Conservation (phyloP, 1,140 invertebrate species). For the Diorhabda sublineata region DNA sequence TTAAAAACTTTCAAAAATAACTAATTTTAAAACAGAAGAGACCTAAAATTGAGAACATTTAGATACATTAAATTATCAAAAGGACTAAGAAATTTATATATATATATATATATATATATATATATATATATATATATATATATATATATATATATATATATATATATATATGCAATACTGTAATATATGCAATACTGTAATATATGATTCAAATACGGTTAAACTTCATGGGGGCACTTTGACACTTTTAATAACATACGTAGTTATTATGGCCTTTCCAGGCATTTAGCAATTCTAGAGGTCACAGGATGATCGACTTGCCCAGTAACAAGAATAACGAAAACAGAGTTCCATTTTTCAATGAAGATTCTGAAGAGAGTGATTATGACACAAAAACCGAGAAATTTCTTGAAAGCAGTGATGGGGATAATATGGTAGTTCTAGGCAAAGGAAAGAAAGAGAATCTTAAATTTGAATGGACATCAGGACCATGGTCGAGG, state of each 20-base stretch:
- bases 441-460: slow-evolving; percentile 48
- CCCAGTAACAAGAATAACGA: slow-evolving; percentile 24
- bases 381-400: not conserved
- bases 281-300: slow-evolving; percentile 60
- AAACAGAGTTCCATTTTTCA: slow-evolving; percentile 15
- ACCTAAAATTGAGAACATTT: too few relatives aligned
- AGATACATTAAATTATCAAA: too few relatives aligned
- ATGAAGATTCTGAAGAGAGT: slow-evolving; percentile 19
- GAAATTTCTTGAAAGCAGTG: not conserved
- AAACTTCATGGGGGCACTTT: too few relatives aligned
- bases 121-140: slow-evolving; percentile 3
- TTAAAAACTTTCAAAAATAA: too few relatives aligned
- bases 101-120: not conserved
- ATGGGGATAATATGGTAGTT: slow-evolving; percentile 41
- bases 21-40: too few relatives aligned
- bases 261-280: slow-evolving; percentile 71
- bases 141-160: not conserved
- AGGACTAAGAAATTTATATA: too few relatives aligned
- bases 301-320: slow-evolving; percentile 50
- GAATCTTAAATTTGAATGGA: slow-evolving; percentile 71
- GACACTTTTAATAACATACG: slow-evolving; percentile 41
- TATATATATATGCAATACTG: not conserved
- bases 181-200: not conserved
- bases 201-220: too few relatives aligned
- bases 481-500: slow-evolving; percentile 75